These are phyloP conservation scores for Potorous gilbertii DNA, from an alignment of 2,797 vertebrate genomes.

Conservation along the genomic window DNA sequence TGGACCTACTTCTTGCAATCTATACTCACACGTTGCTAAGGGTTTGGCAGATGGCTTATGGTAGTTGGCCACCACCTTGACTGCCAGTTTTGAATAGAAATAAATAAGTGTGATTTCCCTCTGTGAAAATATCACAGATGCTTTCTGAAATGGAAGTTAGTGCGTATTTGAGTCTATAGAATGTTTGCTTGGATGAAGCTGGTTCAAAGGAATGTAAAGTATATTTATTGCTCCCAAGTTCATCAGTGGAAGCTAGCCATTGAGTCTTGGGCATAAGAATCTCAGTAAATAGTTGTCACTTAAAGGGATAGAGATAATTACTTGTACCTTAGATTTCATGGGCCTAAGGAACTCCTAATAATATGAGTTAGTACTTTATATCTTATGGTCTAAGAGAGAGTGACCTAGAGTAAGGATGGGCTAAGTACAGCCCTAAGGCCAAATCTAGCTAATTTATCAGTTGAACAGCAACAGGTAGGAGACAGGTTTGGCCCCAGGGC, in stretches of 20 bases:
- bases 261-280: constrained; percentile 24
- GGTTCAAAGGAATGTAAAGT: background rate
- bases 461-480: background rate
- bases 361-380: background rate
- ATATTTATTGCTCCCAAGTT: background rate
- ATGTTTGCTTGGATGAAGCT: background rate
- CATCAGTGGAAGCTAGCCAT: background rate
- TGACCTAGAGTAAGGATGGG: background rate
- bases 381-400: background rate
- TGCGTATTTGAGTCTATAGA: background rate
- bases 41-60: constrained; percentile 68
- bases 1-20: constrained; percentile 49
- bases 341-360: background rate
- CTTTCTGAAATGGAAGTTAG: constrained; percentile 53
- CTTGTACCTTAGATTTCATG: background rate
- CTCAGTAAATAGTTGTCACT: constrained; percentile 14
- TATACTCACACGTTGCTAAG: constrained; percentile 54
- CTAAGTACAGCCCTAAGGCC: background rate
- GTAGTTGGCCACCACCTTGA: constrained; percentile 55
- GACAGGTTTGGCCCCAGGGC: background rate
- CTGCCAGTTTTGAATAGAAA: constrained; percentile 48
- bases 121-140: background rate
- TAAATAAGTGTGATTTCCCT: constrained; percentile 40
- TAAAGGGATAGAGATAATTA: constrained; percentile 3
- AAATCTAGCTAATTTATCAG: background rate